These are phyloP conservation scores for Mesocricetus auratus DNA, from an alignment of 2,113 vertebrate genomes.

Conservation along the genomic window DNA sequence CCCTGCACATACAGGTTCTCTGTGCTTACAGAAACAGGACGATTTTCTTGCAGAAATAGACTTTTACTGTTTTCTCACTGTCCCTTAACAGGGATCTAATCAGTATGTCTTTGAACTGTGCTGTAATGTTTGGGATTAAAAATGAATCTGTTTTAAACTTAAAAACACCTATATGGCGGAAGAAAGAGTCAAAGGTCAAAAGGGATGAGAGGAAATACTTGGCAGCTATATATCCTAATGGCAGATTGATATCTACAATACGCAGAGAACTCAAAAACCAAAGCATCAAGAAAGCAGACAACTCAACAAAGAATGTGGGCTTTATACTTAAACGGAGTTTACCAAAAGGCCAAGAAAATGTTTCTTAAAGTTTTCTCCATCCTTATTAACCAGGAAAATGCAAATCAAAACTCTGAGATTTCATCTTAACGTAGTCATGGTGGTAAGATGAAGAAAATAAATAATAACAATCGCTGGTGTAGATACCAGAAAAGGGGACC, in stretches of 20 bases:
- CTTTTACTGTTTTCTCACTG: background rate
- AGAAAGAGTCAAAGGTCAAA: background rate
- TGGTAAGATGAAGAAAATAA: background rate
- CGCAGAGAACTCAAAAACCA: background rate
- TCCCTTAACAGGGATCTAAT: background rate
- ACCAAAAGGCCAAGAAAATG: background rate
- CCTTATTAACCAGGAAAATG: background rate
- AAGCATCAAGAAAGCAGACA: background rate
- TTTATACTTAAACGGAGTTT: background rate
- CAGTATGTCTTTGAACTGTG: background rate
- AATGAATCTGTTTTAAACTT: background rate
- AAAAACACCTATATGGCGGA: background rate
- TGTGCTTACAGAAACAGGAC: background rate
- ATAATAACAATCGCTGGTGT: background rate
- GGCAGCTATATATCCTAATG: background rate
- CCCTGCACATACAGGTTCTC: background rate
- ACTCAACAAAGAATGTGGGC: background rate
- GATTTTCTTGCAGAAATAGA: background rate
- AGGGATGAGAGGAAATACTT: background rate
- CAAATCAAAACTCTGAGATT: background rate
- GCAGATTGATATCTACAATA: background rate
- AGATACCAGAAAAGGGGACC: background rate
- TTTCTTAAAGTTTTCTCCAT: background rate
- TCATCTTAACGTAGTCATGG: background rate
- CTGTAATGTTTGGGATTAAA: background rate